phyloP scores from a whole-genome alignment of 2,888 invertebrate genomes.

The Yponomeuta sedellus region DNA sequence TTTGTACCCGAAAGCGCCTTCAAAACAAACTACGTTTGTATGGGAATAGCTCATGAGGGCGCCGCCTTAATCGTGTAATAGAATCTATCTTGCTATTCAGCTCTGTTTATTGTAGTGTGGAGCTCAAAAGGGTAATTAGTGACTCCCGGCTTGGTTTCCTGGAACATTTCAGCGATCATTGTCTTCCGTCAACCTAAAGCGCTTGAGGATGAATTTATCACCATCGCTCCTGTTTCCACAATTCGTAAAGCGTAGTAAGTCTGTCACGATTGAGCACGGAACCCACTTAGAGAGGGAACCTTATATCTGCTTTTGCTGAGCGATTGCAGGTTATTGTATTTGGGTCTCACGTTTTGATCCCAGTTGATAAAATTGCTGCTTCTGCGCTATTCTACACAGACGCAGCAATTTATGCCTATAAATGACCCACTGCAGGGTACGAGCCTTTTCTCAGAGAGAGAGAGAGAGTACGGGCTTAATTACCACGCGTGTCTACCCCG shows the following conservation, averaged over 20 bases:
- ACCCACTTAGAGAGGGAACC: conserved; percentile 4
- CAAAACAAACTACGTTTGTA: no score
- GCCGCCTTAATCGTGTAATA: not conserved
- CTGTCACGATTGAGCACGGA: conserved; percentile 12
- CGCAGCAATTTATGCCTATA: no score
- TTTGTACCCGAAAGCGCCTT: no score
- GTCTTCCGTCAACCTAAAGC: conserved; percentile 19
- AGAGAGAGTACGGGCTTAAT: no score
- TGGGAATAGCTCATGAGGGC: no score
- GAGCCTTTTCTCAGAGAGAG: no score
- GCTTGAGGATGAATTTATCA: conserved; percentile 26
- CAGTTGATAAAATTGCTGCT: not conserved
- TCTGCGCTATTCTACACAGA: not conserved
- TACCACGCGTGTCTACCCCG: no score
- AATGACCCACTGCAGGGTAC: no score
- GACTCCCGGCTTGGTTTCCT: not conserved
- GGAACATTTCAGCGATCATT: conserved; percentile 10
- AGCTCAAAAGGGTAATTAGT: not conserved
- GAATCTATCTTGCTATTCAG: not conserved
- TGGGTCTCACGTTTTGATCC: not conserved
- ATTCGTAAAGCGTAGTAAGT: conserved; percentile 23
- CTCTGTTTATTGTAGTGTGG: not conserved
- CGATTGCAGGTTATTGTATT: not conserved
- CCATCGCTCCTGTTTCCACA: conserved; percentile 22
- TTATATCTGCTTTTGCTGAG: conserved; percentile 10